Evolutionary conservation across 2,797 vertebrate genomes (phyloP).

Genomic region (Loris lydekkerianus): DNA sequence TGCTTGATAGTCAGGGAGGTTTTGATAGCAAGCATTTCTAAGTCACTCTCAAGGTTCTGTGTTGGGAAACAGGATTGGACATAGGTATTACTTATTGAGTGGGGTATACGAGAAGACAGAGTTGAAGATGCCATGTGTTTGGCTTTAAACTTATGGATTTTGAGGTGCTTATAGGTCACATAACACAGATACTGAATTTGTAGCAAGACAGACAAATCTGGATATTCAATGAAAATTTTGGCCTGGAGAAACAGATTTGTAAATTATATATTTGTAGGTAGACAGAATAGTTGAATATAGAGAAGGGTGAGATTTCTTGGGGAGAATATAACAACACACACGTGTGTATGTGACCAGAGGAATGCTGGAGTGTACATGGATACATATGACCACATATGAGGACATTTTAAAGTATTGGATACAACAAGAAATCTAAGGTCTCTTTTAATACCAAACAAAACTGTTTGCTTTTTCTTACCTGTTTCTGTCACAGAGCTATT

Average conservation of each 20-base stretch:
- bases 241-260: background rate
- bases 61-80: background rate
- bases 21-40: background rate
- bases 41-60: background rate
- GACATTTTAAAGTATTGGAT: background rate
- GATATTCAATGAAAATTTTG: background rate
- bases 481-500: background rate
- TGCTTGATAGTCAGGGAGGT: background rate
- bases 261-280: background rate
- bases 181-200: background rate
- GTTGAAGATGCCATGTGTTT: background rate
- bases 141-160: background rate
- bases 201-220: background rate
- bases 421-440: background rate
- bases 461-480: background rate
- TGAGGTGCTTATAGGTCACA: background rate
- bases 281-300: background rate
- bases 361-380: background rate
- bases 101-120: background rate
- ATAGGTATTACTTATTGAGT: background rate
- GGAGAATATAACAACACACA: background rate
- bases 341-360: background rate
- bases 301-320: background rate
- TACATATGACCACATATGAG: background rate
- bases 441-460: background rate